Percentiles rank a stretch among this genome's conserved stretches.
phyloP scores from a whole-genome alignment of 2,113 vertebrate species.

The Willisornis vidua region DNA sequence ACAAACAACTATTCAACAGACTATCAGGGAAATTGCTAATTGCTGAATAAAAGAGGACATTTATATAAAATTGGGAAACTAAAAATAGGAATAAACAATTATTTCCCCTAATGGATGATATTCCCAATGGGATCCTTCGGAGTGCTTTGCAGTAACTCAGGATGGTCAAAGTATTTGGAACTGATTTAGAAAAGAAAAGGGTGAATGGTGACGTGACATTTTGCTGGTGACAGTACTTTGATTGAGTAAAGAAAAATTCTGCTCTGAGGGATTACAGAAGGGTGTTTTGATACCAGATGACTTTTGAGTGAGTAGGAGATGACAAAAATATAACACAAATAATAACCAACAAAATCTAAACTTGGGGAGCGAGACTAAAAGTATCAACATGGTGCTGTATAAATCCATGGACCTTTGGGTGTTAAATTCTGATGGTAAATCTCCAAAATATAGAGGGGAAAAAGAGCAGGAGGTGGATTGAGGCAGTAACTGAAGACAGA shows the following conservation, averaged over 20 bases:
- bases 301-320: background rate
- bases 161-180: background rate
- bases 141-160: background rate
- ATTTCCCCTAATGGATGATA: accelerated
- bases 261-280: background rate
- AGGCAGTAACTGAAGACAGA: background rate
- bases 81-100: background rate
- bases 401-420: background rate
- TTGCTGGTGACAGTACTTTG: background rate
- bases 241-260: background rate
- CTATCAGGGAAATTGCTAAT: background rate
- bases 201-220: accelerated
- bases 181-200: background rate
- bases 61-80: background rate
- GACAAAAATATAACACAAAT: background rate
- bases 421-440: background rate
- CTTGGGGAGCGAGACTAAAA: background rate
- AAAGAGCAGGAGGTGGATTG: background rate
- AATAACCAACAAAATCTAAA: background rate
- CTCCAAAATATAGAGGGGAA: background rate
- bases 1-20: background rate
- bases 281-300: background rate
- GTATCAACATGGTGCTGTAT: background rate
- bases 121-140: background rate
- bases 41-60: background rate